Percentiles rank a stretch among this genome's conserved stretches.
phyloP scores from a whole-genome alignment of 1,140 invertebrate species.

The Nylanderia fulva region DNA sequence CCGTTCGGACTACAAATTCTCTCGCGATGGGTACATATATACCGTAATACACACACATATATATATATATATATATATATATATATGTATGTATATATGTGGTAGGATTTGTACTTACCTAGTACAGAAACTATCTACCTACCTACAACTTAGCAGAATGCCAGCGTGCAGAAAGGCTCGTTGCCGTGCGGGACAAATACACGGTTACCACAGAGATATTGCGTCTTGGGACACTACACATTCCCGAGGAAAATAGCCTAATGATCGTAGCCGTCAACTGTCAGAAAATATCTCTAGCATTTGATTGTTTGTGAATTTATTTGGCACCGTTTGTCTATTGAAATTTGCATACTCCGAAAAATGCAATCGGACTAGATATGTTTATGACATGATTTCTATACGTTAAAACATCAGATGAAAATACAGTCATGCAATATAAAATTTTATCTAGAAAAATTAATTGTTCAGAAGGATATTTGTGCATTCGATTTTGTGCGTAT shows the following conservation, averaged over 20 bases:
- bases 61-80: too few relatives aligned
- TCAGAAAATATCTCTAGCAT: constrained; percentile 59
- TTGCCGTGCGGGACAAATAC: constrained; percentile 77
- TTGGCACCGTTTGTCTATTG: constrained; percentile 20
- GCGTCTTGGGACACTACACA: constrained; percentile 63
- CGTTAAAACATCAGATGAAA: constrained; percentile 3
- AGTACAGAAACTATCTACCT: constrained; percentile 74
- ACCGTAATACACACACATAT: too few relatives aligned
- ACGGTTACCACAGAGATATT: constrained; percentile 68
- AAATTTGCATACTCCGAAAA: constrained; percentile 3
- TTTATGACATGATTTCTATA: constrained; percentile 25
- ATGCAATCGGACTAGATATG: constrained; percentile 61
- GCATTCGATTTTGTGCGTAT: background rate
- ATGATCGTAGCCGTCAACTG: constrained; percentile 70
- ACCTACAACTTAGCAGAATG: constrained; percentile 74
- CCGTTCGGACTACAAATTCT: constrained; percentile 79
- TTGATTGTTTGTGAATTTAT: constrained; percentile 55
- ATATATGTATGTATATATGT: constrained; percentile 59
- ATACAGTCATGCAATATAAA: background rate
- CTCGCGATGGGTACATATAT: constrained; percentile 70
- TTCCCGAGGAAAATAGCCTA: constrained; percentile 71
- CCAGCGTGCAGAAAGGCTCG: constrained; percentile 73
- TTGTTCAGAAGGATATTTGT: background rate
- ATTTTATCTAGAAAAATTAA: background rate
- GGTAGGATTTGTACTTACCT: constrained; percentile 78